A percentile compares a stretch with the other conserved stretches of the same genome.
Conservation (phyloP, 2,888 invertebrate species). For the Drosophila robusta region DNA sequence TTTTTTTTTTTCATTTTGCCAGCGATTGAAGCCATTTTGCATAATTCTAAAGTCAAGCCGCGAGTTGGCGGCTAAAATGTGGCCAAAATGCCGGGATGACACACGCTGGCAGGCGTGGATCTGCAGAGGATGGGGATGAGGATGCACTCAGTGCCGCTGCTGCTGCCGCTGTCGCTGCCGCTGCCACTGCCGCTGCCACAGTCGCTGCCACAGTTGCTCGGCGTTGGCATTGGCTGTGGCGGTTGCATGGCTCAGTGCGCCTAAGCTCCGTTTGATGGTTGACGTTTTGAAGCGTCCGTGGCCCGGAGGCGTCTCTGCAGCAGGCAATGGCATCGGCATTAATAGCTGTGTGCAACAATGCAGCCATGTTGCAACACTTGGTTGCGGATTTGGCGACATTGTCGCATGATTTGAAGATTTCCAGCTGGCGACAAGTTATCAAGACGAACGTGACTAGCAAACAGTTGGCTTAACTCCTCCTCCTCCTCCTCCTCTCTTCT, state of each 20-base stretch:
- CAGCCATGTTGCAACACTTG: constrained; percentile 70
- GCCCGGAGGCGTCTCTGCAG: constrained; percentile 40
- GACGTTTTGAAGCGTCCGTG: constrained; percentile 48
- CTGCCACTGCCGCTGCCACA: constrained; percentile 1
- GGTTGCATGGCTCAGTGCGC: constrained; percentile 68
- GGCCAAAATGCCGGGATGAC: constrained; percentile 64
- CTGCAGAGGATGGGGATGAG: constrained; percentile 27
- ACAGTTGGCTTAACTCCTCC: constrained; percentile 71
- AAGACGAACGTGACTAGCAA: constrained; percentile 79
- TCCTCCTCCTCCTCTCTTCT: constrained; percentile 15
- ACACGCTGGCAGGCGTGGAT: constrained; percentile 32
- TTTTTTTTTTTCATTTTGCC: constrained; percentile 5
- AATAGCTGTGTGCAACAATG: constrained; percentile 50
- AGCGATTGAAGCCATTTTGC: constrained; percentile 41
- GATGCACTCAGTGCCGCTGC: not conserved
- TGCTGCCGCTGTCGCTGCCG: not conserved
- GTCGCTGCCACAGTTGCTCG: constrained; percentile 10
- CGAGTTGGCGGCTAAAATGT: constrained; percentile 62
- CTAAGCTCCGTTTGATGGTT: constrained; percentile 69
- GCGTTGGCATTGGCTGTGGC: constrained; percentile 26
- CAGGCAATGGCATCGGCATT: constrained; percentile 25
- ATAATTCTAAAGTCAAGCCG: constrained; percentile 57
- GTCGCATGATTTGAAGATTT: constrained; percentile 75
- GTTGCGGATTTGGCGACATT: constrained; percentile 76
- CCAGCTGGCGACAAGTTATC: constrained; percentile 79